These are phyloP conservation scores for Lynx canadensis DNA, from an alignment of 2,113 vertebrate species.

Conservation along the genomic window DNA sequence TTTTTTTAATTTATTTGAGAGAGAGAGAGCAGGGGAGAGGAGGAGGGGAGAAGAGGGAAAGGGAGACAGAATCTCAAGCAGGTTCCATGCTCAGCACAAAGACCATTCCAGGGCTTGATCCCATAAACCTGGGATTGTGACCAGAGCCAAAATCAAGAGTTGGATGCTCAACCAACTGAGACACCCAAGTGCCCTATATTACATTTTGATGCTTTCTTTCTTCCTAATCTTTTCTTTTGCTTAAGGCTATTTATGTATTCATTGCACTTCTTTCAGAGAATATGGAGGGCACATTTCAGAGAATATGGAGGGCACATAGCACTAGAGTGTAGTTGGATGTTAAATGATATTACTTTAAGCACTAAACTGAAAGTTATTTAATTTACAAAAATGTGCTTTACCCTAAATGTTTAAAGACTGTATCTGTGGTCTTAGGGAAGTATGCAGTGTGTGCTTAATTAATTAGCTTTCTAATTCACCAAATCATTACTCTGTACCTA, in stretches of 20 bases:
- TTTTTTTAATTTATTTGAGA: too few species aligned
- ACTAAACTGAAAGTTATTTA: slow-evolving; percentile 14
- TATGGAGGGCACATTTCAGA: background rate
- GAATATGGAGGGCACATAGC: background rate
- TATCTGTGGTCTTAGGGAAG: background rate
- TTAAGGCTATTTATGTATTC: too few species aligned
- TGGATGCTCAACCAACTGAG: too few species aligned
- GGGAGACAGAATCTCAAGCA: too few species aligned
- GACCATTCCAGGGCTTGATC: too few species aligned
- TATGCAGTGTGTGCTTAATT: background rate
- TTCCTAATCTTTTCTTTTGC: background rate
- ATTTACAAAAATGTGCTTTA: slow-evolving; percentile 24
- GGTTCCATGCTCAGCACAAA: too few species aligned
- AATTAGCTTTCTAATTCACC: background rate
- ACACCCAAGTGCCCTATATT: too few species aligned
- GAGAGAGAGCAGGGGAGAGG: too few species aligned
- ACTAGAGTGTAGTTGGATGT: background rate
- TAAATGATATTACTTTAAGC: background rate
- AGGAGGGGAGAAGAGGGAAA: too few species aligned
- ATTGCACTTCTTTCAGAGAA: background rate
- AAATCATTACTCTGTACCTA: background rate
- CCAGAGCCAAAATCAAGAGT: too few species aligned
- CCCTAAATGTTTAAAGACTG: background rate
- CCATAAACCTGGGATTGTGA: too few species aligned
- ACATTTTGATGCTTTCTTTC: background rate